Percentiles rank a stretch among this genome's conserved stretches.
Conservation (phyloP, 2,113 vertebrate genomes). For the Neopipo cinnamomea region DNA sequence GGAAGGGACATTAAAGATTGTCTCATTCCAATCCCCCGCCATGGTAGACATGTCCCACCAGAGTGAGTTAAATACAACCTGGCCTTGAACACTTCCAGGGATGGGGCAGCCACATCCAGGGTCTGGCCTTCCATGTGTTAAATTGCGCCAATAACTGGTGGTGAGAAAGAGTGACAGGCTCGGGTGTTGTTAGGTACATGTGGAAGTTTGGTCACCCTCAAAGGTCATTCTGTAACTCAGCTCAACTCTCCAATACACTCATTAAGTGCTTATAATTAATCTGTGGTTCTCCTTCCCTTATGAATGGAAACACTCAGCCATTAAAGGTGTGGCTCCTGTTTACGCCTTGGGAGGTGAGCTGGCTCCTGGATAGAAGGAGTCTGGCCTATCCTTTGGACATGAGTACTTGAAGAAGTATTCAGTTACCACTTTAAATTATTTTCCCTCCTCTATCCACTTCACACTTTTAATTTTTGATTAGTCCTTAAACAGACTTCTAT, state of each 20-base stretch:
- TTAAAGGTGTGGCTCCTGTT: background rate
- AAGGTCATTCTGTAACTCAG: background rate
- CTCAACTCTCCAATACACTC: background rate
- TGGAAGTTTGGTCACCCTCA: background rate
- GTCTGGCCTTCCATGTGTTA: background rate
- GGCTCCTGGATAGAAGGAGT: background rate
- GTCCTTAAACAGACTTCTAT: background rate
- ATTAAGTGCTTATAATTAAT: background rate
- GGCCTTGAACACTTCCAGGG: background rate
- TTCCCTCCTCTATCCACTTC: background rate
- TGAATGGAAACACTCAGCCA: background rate
- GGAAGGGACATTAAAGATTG: background rate
- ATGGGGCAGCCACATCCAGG: background rate
- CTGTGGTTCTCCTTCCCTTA: background rate
- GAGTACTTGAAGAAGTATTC: background rate
- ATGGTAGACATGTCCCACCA: background rate
- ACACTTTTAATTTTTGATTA: background rate
- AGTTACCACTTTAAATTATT: background rate
- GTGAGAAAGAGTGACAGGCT: background rate
- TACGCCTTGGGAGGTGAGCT: background rate
- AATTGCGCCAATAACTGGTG: background rate
- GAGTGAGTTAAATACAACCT: background rate
- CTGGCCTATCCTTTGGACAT: fast-evolving
- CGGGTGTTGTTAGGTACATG: background rate
- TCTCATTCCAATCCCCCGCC: background rate